Percentiles rank a stretch among this genome's conserved stretches.
These are phyloP conservation scores for Saccostrea glomerata DNA, from an alignment of 1,140 invertebrate species.

Conservation along the genomic window DNA sequence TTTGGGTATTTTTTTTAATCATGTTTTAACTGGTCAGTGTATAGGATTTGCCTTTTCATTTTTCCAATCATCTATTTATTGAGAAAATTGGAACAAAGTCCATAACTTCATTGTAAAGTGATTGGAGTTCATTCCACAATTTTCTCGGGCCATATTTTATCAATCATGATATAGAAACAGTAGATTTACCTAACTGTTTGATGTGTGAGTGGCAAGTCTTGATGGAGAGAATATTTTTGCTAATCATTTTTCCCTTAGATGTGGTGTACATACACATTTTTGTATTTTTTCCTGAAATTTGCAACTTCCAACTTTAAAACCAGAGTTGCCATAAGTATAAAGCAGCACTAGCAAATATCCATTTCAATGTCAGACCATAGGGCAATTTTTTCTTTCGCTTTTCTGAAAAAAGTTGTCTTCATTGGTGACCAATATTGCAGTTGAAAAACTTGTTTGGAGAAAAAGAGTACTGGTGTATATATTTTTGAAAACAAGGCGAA, in stretches of 20 bases:
- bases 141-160: background rate
- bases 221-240: constrained; percentile 31
- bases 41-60: constrained; percentile 1
- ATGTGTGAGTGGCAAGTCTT: constrained; percentile 23
- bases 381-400: constrained; percentile 29
- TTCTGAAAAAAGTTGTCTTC: background rate
- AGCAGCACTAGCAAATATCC: background rate
- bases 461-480: background rate
- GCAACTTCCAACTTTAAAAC: background rate
- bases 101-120: constrained; percentile 34
- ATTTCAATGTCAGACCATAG: background rate
- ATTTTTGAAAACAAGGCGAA: background rate
- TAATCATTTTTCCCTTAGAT: constrained; percentile 30
- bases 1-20: background rate
- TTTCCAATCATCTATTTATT: constrained; percentile 34
- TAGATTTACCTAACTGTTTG: constrained; percentile 14
- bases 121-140: constrained; percentile 6
- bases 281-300: background rate
- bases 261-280: constrained; percentile 19
- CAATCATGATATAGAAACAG: background rate
- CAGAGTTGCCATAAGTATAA: background rate
- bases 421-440: background rate
- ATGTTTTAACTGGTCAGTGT: background rate
- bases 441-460: background rate
- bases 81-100: constrained; percentile 6